Conservation (phyloP, 2,888 invertebrate species). For the Caenorhabditis zanzibari region DNA sequence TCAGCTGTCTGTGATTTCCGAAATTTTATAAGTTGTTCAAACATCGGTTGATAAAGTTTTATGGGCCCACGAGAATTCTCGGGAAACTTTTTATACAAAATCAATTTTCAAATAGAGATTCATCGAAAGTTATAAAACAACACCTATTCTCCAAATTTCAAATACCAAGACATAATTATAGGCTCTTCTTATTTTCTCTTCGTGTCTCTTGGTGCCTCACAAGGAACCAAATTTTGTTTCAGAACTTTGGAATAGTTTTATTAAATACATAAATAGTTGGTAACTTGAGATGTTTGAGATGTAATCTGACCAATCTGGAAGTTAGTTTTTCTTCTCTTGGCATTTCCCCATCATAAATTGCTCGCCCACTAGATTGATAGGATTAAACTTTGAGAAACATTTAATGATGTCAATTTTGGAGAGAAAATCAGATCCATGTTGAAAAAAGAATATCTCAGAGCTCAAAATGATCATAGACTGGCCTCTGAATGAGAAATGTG, state of each 20-base stretch:
- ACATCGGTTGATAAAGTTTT: neutral
- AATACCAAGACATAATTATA: conserved; percentile 7
- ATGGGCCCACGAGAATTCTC: neutral
- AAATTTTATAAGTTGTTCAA: conserved; percentile 1
- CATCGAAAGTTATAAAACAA: neutral
- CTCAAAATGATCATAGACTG: conserved; percentile 8
- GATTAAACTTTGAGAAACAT: conserved; percentile 8
- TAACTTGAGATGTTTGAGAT: neutral
- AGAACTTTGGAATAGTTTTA: neutral
- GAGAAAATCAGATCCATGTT: neutral
- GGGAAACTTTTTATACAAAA: too few relatives aligned
- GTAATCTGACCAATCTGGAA: conserved; percentile 4
- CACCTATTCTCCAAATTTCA: neutral
- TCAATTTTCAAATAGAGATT: too few relatives aligned
- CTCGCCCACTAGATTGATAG: conserved; percentile 32
- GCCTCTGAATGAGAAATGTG: neutral
- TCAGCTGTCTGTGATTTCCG: conserved; percentile 26
- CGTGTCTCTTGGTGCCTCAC: neutral
- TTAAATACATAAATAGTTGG: neutral
- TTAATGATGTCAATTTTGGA: conserved; percentile 8
- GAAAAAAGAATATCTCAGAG: neutral
- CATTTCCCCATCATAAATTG: neutral
- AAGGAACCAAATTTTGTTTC: neutral
- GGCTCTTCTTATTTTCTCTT: neutral
- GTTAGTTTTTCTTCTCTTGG: neutral